phyloP scores from a whole-genome alignment of 2,888 invertebrate genomes.

The Nemapogon koenigi region DNA sequence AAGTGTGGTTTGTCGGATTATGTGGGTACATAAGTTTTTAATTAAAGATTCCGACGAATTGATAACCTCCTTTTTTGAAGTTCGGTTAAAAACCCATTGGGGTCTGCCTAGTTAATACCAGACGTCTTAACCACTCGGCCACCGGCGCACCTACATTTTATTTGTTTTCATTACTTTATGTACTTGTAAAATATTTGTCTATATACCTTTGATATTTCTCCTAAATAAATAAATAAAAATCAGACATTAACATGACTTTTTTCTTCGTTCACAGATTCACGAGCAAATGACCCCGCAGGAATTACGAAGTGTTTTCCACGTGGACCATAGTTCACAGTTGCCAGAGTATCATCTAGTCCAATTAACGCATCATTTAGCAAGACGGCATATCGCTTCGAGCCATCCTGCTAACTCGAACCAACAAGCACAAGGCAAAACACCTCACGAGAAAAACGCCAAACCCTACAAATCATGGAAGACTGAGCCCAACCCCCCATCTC shows the following conservation, averaged over 20 bases:
- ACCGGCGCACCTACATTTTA: too few species aligned
- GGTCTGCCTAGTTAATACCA: too few species aligned
- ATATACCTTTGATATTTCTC: too few species aligned
- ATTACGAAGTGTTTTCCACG: conserved; percentile 83
- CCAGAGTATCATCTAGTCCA: conserved; percentile 86
- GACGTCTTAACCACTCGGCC: too few species aligned
- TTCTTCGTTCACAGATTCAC: conserved; percentile 77
- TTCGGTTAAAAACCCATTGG: too few species aligned
- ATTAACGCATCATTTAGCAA: conserved; percentile 68
- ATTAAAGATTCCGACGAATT: too few species aligned
- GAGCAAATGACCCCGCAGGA: conserved; percentile 87
- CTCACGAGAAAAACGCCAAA: conserved; percentile 35
- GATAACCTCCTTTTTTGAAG: too few species aligned
- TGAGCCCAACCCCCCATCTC: conserved; percentile 37
- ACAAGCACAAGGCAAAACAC: conserved; percentile 31
- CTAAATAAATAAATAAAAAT: too few species aligned
- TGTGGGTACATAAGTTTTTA: too few species aligned
- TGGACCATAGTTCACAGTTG: conserved; percentile 77
- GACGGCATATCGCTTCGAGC: conserved; percentile 44
- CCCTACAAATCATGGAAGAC: conserved; percentile 32
- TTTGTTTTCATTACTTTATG: too few species aligned
- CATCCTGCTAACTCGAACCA: conserved; percentile 31
- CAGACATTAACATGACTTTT: conserved; percentile 6
- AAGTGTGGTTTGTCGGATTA: too few species aligned
- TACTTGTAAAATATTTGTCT: too few species aligned